phyloP scores from a whole-genome alignment of 2,797 vertebrate genomes.

The Enteromius paludinosus region DNA sequence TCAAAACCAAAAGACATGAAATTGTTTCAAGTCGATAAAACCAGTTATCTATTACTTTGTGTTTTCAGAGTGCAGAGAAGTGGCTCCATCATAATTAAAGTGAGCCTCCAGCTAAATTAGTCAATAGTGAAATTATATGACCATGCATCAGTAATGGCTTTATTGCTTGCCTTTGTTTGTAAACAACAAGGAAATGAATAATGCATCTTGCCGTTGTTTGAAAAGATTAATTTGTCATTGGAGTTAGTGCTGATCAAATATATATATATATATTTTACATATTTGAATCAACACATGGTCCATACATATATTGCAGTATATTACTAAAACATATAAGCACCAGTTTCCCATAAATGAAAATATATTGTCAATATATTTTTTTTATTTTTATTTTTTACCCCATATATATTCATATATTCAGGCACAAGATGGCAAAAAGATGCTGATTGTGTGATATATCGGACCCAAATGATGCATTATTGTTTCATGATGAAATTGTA shows the following conservation, averaged over 20 bases:
- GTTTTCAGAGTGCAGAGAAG: neutral
- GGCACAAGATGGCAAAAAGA: neutral
- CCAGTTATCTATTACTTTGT: neutral
- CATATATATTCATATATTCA: no score
- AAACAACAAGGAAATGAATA: conserved; percentile 14
- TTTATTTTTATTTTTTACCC: neutral
- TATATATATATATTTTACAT: neutral
- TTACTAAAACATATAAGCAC: neutral
- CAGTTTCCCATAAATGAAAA: neutral
- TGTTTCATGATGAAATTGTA: neutral
- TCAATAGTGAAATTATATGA: neutral
- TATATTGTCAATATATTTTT: neutral
- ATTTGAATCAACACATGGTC: neutral
- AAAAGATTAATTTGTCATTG: neutral
- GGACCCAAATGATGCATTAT: neutral
- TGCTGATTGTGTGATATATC: neutral
- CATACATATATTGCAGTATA: neutral
- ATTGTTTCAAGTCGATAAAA: neutral
- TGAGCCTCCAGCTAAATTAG: conserved; percentile 4
- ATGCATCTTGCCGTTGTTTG: conserved; percentile 5
- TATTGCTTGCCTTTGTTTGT: conserved; percentile 9
- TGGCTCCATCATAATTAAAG: conserved; percentile 9
- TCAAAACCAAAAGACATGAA: conserved; percentile 1
- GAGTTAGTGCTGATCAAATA: neutral
- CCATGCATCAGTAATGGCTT: neutral